These are phyloP conservation scores for Acronicta alni DNA, from an alignment of 2,888 invertebrate species.

Conservation along the genomic window DNA sequence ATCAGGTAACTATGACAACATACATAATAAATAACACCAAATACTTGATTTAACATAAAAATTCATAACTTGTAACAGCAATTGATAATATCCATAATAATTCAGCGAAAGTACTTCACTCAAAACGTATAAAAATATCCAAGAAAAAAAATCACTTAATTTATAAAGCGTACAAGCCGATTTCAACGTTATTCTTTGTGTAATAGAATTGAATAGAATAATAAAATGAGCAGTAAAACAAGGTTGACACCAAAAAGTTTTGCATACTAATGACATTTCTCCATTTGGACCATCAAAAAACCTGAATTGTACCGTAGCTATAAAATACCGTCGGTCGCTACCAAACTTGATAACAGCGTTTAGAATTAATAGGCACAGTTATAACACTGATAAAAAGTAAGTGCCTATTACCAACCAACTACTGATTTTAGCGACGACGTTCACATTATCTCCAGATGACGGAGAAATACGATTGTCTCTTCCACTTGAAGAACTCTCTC, in stretches of 20 bases:
- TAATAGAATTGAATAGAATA: slow-evolving; percentile 1
- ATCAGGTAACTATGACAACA: slow-evolving; percentile 6
- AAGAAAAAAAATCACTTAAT: slow-evolving; percentile 23
- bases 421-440: slow-evolving; percentile 32
- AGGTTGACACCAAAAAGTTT: slow-evolving; percentile 47
- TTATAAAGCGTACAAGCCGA: neutral
- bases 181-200: neutral
- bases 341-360: slow-evolving; percentile 61
- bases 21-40: slow-evolving; percentile 17
- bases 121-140: slow-evolving; percentile 26
- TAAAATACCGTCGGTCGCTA: slow-evolving; percentile 64
- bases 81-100: slow-evolving; percentile 46
- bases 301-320: slow-evolving; percentile 52
- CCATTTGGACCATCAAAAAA: slow-evolving; percentile 58
- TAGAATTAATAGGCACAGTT: slow-evolving; percentile 59
- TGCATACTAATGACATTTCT: slow-evolving; percentile 65
- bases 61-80: slow-evolving; percentile 39
- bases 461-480: neutral
- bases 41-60: slow-evolving; percentile 24
- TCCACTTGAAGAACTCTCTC: too few species aligned
- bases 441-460: neutral
- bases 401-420: slow-evolving; percentile 34
- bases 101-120: slow-evolving; percentile 50
- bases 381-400: slow-evolving; percentile 48
- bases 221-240: slow-evolving; percentile 1